Evolutionary conservation across 2,797 vertebrate genomes (phyloP), one percentile per base, ranked within the genome.

Genomic region (Pelochelys cantorii): DNA sequence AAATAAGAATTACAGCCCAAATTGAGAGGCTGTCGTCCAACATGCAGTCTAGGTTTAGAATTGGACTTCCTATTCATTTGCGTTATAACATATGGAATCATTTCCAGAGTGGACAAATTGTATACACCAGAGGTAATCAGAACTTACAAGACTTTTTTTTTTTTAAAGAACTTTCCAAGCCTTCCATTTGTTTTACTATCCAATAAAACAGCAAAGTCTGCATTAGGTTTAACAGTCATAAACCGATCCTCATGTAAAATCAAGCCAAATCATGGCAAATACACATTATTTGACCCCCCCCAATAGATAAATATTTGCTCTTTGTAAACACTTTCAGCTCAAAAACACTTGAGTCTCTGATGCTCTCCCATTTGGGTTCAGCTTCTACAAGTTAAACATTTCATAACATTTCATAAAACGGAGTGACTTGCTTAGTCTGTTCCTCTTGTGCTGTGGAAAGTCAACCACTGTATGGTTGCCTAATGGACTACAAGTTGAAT

Each of bases 131-230:
- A 42, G 71, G 17, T 59, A 86, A 93, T 62, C 84, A 79, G 22
- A 84, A 79, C 52, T 23, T 77, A 5, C 18, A 84, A 0, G 11
- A 87, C 90, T 96, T 93, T 92, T 86, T 88, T 48, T 48, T 48
- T 48, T 48, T 48, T 42, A 79, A 94, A 96, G 89, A 48, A 56
- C 52, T 56, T 79, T 84, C 80, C 80, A 95, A 94, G 80, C 54
- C 83, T 95, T 88, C 85, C 55, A 90, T 85, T 82, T 94, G 77
- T 17, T 94, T 96, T 96, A 93, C 87, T 68, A 90, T 23, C 74
- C 93, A 95, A 95, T 95, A 95, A 95, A 97, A 95, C 12, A 7
- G 83, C 71, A 8, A 14, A 85, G 82, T 90, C 87, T 95, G 88
- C 92, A 85, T 88, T 90, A 84, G 88, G 85, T 90, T 96, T 96